A percentile compares a stretch with the other conserved stretches of the same genome.
phyloP scores from a whole-genome alignment of 2,888 invertebrate species.

The Cheilosia pagana region DNA sequence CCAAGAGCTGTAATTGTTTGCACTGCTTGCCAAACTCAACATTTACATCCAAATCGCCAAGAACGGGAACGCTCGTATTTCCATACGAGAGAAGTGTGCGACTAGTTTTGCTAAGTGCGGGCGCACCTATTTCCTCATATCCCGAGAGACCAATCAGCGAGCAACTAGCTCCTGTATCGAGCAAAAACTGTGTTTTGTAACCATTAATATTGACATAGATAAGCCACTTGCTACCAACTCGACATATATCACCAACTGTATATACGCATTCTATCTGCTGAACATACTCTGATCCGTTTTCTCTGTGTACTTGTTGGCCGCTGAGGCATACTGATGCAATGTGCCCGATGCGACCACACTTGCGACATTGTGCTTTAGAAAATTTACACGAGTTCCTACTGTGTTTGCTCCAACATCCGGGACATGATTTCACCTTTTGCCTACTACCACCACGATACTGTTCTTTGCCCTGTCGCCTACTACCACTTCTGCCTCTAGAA shows the following conservation, averaged over 20 bases:
- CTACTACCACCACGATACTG: conserved; percentile 21
- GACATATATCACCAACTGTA: no score
- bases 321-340: conserved; percentile 8
- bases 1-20: conserved; percentile 7
- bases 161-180: conserved; percentile 32
- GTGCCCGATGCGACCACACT: conserved; percentile 7
- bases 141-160: conserved; percentile 14
- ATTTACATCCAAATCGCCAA: background rate
- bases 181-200: background rate
- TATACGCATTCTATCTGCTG: no score
- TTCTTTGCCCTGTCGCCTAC: conserved; percentile 18
- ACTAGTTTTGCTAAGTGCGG: conserved; percentile 1
- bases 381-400: background rate
- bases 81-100: conserved; percentile 27
- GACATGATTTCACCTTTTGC: conserved; percentile 25
- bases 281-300: no score
- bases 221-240: no score
- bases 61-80: background rate
- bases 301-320: background rate
- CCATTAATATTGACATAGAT: conserved; percentile 13
- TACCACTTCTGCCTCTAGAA: conserved; percentile 18
- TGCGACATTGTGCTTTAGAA: conserved; percentile 13
- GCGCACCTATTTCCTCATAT: conserved; percentile 1
- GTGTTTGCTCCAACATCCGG: conserved; percentile 15
- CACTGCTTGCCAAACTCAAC: conserved; percentile 1